phyloP scores from a whole-genome alignment of 2,888 invertebrate species.

The Lasioglossum calceatum region DNA sequence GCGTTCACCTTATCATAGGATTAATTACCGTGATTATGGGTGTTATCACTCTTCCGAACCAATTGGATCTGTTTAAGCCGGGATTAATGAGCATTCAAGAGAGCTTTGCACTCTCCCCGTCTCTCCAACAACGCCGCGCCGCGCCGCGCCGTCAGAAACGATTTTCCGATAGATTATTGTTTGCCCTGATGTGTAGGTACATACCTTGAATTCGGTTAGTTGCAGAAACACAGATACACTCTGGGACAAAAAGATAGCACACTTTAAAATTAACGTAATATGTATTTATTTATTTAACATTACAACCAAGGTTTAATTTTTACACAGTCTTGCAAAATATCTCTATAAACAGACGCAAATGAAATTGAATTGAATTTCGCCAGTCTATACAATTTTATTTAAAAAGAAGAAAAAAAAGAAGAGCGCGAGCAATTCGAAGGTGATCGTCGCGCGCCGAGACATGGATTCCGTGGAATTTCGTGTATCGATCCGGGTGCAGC shows the following conservation, averaged over 20 bases:
- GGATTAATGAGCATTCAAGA: slow-evolving; percentile 25
- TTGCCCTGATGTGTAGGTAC: not conserved
- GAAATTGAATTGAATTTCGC: too few species aligned
- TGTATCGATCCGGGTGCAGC: not conserved
- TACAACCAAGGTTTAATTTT: too few species aligned
- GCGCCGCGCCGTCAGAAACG: not conserved
- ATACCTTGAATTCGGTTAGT: too few species aligned
- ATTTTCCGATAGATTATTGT: not conserved
- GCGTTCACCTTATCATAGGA: slow-evolving; percentile 32
- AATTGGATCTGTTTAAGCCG: slow-evolving; percentile 32
- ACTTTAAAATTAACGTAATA: too few species aligned
- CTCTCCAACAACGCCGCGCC: not conserved
- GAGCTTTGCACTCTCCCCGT: not conserved
- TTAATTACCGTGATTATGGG: slow-evolving; percentile 33
- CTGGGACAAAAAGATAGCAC: too few species aligned
- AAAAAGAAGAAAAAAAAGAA: not conserved
- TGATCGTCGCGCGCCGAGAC: not conserved
- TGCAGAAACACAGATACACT: too few species aligned
- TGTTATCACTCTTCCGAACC: slow-evolving; percentile 22
- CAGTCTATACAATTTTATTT: too few species aligned
- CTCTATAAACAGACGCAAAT: too few species aligned
- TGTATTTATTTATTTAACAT: too few species aligned
- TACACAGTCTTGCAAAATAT: too few species aligned
- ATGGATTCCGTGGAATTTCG: not conserved
- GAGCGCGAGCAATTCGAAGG: not conserved